Evolutionary conservation across 1,140 invertebrate genomes (phyloP).

Genomic region (Drosophila mayri): DNA sequence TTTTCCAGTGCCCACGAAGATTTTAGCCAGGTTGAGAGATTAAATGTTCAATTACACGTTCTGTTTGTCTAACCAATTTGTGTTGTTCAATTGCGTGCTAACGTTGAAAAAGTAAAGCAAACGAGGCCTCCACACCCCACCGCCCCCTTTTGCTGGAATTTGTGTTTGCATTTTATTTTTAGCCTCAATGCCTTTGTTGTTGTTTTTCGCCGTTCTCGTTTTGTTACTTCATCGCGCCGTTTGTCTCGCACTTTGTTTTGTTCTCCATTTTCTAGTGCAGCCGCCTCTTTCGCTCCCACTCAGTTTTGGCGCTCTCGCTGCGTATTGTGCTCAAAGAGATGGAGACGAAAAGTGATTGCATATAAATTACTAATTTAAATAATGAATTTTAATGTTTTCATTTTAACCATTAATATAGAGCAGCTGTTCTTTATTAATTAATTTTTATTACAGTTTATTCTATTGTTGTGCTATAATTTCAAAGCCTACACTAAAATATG

Average conservation of each 20-base stretch:
- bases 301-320: background rate
- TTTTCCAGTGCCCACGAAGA: conserved; percentile 36
- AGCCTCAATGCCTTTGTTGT: conserved; percentile 39
- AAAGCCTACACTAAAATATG: too few relatives aligned
- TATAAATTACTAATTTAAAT: conserved; percentile 1
- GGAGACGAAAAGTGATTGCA: background rate
- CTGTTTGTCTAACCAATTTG: conserved; percentile 49
- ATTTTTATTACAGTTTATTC: too few relatives aligned
- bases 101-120: conserved; percentile 16
- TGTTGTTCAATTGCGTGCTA: conserved; percentile 42
- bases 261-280: conserved; percentile 57
- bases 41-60: conserved; percentile 23
- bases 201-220: conserved; percentile 34
- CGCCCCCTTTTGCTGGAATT: conserved; percentile 25
- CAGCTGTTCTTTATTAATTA: too few relatives aligned
- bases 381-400: background rate
- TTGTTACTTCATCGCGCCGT: conserved; percentile 50
- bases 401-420: background rate
- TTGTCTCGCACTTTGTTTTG: conserved; percentile 64
- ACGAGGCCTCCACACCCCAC: background rate
- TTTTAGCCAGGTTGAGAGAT: conserved; percentile 38
- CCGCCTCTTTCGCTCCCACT: conserved; percentile 2
- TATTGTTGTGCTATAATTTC: too few relatives aligned
- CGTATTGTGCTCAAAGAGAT: background rate
- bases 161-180: conserved; percentile 65